A percentile compares a stretch with the other conserved stretches of the same genome.
Conservation (phyloP, 2,797 vertebrate species). For the Cossypha niveicapilla region DNA sequence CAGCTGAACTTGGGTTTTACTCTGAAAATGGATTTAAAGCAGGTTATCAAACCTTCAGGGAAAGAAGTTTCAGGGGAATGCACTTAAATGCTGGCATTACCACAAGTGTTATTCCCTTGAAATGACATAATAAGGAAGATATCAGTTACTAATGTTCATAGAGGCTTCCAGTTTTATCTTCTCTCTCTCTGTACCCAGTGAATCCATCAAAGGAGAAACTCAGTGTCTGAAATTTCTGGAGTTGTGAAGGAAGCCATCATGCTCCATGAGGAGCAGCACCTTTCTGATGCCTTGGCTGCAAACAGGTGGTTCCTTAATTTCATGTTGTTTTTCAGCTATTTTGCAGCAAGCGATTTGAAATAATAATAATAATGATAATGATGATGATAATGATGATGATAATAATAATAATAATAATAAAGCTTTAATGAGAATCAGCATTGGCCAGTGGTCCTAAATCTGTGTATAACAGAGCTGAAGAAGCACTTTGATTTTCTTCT, state of each 20-base stretch:
- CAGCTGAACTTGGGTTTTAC: background rate
- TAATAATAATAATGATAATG: background rate
- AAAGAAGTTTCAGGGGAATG: background rate
- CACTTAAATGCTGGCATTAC: background rate
- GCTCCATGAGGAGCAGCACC: rapidly evolving
- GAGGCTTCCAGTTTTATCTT: background rate
- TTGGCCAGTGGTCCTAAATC: background rate
- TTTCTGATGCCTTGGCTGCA: background rate
- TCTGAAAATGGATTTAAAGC: background rate
- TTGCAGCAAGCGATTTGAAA: background rate
- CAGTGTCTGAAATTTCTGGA: rapidly evolving
- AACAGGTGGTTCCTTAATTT: background rate
- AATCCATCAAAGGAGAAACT: background rate
- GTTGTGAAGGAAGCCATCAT: rapidly evolving
- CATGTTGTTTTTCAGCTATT: background rate
- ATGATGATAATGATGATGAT: background rate
- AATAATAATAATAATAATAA: background rate
- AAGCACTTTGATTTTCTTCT: background rate
- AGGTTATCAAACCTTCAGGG: background rate
- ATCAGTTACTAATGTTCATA: background rate
- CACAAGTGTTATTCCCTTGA: background rate
- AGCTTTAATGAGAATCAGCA: rapidly evolving
- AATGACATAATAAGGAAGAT: background rate
- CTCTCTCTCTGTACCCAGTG: background rate
- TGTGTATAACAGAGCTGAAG: background rate